Conservation (phyloP, 2,797 vertebrate genomes). For the Tapera naevia region DNA sequence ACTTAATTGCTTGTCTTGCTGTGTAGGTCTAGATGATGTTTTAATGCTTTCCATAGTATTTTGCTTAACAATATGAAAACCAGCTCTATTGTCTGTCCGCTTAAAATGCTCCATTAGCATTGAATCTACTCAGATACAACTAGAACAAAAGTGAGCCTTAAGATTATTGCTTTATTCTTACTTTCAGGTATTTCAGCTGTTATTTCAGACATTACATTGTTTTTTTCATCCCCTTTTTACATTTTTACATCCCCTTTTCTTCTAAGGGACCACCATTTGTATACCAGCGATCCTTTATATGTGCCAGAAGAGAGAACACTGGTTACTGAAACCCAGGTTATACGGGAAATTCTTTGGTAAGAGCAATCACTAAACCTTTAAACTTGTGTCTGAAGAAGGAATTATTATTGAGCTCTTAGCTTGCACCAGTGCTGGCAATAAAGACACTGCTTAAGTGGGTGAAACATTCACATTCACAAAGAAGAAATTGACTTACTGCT, state of each 20-base stretch:
- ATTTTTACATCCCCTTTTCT: not conserved
- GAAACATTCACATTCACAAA: not conserved
- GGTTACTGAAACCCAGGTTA: slow-evolving; percentile 94
- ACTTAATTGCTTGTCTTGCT: not conserved
- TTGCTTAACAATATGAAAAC: not conserved
- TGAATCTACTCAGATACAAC: not conserved
- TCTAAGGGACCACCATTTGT: slow-evolving; percentile 93
- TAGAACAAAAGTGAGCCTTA: not conserved
- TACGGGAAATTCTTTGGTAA: slow-evolving; percentile 96
- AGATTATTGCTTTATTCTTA: not conserved
- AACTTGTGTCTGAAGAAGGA: not conserved
- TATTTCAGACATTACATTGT: not conserved
- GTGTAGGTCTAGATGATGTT: not conserved
- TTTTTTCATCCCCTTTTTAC: too few species aligned
- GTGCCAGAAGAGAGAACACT: slow-evolving; percentile 90
- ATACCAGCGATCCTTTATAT: slow-evolving; percentile 90
- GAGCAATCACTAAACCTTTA: slow-evolving; percentile 14
- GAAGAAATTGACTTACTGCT: not conserved
- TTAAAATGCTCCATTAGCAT: not conserved
- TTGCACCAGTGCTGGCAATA: not conserved
- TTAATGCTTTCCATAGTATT: not conserved
- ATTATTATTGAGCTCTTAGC: not conserved
- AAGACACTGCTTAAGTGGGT: not conserved
- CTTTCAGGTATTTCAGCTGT: not conserved
- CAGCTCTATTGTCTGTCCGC: not conserved